Evolutionary conservation across 2,797 vertebrate genomes (phyloP).

Genomic region (Distichodus sexfasciatus): DNA sequence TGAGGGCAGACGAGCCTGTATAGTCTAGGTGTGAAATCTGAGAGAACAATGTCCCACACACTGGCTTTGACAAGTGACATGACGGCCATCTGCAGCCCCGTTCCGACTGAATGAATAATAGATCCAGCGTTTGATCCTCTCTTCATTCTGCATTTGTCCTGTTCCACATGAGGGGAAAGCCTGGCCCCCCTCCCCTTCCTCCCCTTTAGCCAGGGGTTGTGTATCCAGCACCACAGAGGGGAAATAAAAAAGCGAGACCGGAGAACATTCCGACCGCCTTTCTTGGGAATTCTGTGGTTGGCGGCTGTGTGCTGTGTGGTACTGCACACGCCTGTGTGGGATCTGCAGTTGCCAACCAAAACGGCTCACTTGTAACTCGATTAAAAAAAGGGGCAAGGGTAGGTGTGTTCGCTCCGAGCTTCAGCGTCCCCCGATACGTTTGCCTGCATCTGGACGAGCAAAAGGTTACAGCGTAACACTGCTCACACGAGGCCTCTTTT

Average conservation of each 20-base stretch:
- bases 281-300: slow-evolving; percentile 48
- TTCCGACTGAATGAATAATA: slow-evolving; percentile 19
- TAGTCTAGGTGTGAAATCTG: slow-evolving; percentile 29
- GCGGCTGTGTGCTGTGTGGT: slow-evolving; percentile 52
- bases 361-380: slow-evolving; percentile 69
- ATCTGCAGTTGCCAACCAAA: slow-evolving; percentile 65
- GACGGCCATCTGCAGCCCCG: slow-evolving; percentile 19
- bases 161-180: slow-evolving; percentile 27
- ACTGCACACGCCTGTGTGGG: slow-evolving; percentile 42
- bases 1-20: slow-evolving; percentile 8
- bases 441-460: slow-evolving; percentile 35
- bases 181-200: slow-evolving; percentile 18
- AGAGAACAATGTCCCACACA: slow-evolving; percentile 12
- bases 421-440: slow-evolving; percentile 59
- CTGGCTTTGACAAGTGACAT: slow-evolving; percentile 36
- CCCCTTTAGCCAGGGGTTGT: slow-evolving; percentile 11
- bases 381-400: slow-evolving; percentile 61
- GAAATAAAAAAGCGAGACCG: background rate
- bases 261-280: too few species aligned
- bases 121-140: slow-evolving; percentile 25
- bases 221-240: slow-evolving; percentile 2
- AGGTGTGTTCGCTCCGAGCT: slow-evolving; percentile 55
- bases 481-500: slow-evolving; percentile 1
- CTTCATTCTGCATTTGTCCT: slow-evolving; percentile 31
- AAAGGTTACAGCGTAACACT: background rate